A percentile compares a stretch with the other conserved stretches of the same genome.
Conservation (phyloP, 2,797 vertebrate species). For the Sphenopsis melanotis region DNA sequence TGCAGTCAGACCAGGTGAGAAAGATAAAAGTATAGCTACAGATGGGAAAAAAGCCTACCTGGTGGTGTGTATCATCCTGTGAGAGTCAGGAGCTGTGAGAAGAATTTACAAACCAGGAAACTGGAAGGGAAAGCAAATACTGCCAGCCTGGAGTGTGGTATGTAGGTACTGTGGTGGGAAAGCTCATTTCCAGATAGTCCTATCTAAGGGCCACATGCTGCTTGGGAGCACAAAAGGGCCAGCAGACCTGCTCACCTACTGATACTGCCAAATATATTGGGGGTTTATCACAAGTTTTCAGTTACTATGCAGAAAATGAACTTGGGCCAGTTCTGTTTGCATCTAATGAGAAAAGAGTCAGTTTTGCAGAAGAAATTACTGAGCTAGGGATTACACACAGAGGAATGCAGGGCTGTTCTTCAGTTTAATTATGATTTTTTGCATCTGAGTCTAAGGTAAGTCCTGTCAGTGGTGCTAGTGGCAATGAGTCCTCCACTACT, state of each 20-base stretch:
- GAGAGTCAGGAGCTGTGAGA: neutral
- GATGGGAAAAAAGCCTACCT: neutral
- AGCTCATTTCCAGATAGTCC: neutral
- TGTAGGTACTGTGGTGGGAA: neutral
- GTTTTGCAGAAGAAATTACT: neutral
- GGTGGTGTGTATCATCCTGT: accelerated
- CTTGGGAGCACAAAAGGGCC: neutral
- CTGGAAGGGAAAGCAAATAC: neutral
- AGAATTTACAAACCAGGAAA: neutral
- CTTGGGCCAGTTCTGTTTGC: neutral
- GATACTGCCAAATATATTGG: neutral
- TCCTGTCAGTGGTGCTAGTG: neutral
- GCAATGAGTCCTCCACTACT: neutral
- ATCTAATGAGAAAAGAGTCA: neutral
- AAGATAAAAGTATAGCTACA: neutral
- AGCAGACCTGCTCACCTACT: neutral
- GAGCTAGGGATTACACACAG: neutral
- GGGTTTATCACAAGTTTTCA: neutral
- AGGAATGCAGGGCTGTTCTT: neutral
- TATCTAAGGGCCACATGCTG: neutral
- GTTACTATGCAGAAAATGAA: neutral
- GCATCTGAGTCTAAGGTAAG: neutral
- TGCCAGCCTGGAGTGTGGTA: neutral
- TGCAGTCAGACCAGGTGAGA: neutral
- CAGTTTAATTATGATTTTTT: neutral